Conservation (phyloP, 2,797 vertebrate species). For the Phrynocephalus vlangalii region DNA sequence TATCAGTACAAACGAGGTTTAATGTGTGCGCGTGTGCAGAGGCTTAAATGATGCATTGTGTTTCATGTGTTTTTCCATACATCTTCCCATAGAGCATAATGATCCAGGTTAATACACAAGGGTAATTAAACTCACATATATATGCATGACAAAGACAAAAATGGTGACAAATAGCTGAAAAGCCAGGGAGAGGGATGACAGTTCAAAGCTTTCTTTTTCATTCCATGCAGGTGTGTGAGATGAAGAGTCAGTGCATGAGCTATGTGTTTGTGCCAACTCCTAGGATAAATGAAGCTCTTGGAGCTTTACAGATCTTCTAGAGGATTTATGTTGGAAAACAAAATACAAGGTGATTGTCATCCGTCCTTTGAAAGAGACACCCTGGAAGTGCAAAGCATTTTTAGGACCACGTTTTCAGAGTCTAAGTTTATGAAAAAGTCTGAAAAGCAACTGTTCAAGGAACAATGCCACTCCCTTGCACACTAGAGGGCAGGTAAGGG, state of each 20-base stretch:
- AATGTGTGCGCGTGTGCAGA: not conserved
- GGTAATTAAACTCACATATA: slow-evolving; percentile 35
- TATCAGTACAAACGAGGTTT: not conserved
- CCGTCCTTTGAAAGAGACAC: not conserved
- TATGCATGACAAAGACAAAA: slow-evolving; percentile 34
- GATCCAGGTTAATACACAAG: slow-evolving; percentile 39
- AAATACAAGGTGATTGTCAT: not conserved
- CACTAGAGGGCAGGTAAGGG: not conserved
- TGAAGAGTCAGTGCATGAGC: not conserved
- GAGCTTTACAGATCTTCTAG: slow-evolving; percentile 14
- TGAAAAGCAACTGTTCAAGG: not conserved
- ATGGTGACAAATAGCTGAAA: slow-evolving; percentile 33
- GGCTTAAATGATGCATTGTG: slow-evolving; percentile 23
- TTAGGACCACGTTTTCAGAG: not conserved
- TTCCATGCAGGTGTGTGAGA: not conserved
- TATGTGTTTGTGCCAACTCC: not conserved
- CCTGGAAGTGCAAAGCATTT: not conserved
- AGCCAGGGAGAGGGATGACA: not conserved
- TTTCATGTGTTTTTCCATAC: slow-evolving; percentile 17
- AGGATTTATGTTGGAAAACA: slow-evolving; percentile 15
- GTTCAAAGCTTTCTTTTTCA: slow-evolving; percentile 23
- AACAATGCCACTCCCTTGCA: not conserved
- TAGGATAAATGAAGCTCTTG: slow-evolving; percentile 9
- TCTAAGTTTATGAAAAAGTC: not conserved
- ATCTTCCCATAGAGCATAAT: slow-evolving; percentile 26